These are phyloP conservation scores for Steinernema khuongi DNA, from an alignment of 1,140 invertebrate genomes.

Conservation along the genomic window DNA sequence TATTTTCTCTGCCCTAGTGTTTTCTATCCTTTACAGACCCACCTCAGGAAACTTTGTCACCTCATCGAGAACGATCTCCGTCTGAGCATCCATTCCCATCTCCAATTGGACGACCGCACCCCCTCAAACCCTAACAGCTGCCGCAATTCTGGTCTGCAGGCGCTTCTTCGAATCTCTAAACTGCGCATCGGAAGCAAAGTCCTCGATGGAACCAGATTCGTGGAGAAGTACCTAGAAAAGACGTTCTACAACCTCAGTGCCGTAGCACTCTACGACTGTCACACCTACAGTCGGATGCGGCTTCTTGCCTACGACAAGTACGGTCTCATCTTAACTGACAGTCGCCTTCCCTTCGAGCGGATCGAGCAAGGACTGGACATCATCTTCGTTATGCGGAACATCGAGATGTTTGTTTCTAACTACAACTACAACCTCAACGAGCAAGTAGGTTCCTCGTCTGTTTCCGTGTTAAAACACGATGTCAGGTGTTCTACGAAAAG, in stretches of 20 bases:
- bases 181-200: slow-evolving; percentile 15
- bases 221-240: slow-evolving; percentile 85
- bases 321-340: slow-evolving; percentile 74
- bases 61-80: slow-evolving; percentile 48
- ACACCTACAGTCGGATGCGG: slow-evolving; percentile 91
- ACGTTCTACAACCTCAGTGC: slow-evolving; percentile 97
- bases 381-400: slow-evolving; percentile 92
- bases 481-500: slow-evolving; percentile 79
- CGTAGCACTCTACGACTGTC: slow-evolving; percentile 93
- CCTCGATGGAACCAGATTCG: slow-evolving; percentile 60
- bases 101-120: slow-evolving; percentile 38
- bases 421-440: slow-evolving; percentile 95
- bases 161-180: slow-evolving; percentile 18
- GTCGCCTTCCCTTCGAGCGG: slow-evolving; percentile 88
- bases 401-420: slow-evolving; percentile 85
- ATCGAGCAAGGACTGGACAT: slow-evolving; percentile 92
- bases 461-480: not conserved
- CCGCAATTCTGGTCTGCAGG: not conserved
- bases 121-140: slow-evolving; percentile 23
- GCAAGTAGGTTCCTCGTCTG: slow-evolving; percentile 64
- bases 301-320: slow-evolving; percentile 81
- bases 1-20: slow-evolving; percentile 30
- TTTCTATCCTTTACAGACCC: slow-evolving; percentile 37
- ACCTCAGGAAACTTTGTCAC: slow-evolving; percentile 20
- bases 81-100: slow-evolving; percentile 39